Conservation (phyloP, 2,113 vertebrate species). For the Sinocyclocheilus maitianheensis region DNA sequence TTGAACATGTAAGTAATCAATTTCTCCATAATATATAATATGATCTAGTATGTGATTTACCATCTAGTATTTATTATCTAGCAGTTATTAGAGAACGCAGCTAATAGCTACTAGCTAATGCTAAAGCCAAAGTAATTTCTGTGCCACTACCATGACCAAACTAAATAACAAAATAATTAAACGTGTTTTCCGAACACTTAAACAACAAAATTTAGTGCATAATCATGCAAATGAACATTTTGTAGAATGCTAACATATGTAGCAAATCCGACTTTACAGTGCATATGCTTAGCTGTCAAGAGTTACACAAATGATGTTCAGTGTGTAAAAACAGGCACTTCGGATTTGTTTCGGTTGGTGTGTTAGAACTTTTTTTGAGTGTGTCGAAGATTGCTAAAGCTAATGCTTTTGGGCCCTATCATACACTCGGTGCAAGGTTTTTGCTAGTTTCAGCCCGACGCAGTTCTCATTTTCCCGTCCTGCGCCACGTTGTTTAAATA, state of each 20-base stretch:
- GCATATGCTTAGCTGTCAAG: neutral
- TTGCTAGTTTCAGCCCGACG: too few species aligned
- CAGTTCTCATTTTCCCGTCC: too few species aligned
- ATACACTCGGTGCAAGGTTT: too few species aligned
- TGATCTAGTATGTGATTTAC: neutral
- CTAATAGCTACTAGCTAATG: neutral
- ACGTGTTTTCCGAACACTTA: neutral
- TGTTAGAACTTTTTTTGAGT: neutral
- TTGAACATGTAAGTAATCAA: neutral
- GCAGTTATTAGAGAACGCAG: neutral
- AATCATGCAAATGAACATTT: neutral
- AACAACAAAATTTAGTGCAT: neutral
- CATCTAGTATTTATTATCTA: neutral
- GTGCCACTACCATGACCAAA: neutral
- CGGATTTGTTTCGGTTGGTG: neutral
- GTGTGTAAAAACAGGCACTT: too few species aligned
- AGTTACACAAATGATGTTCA: neutral
- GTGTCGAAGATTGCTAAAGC: neutral
- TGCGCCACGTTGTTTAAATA: too few species aligned
- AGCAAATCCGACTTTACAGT: neutral
- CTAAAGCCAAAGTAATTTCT: neutral
- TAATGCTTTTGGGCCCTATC: neutral
- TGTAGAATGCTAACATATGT: neutral
- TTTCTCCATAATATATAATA: neutral
- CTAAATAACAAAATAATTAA: neutral